A percentile compares a stretch with the other conserved stretches of the same genome.
Evolutionary conservation across 2,888 invertebrate species (phyloP).

Genomic region (Stramonita haemastoma): DNA sequence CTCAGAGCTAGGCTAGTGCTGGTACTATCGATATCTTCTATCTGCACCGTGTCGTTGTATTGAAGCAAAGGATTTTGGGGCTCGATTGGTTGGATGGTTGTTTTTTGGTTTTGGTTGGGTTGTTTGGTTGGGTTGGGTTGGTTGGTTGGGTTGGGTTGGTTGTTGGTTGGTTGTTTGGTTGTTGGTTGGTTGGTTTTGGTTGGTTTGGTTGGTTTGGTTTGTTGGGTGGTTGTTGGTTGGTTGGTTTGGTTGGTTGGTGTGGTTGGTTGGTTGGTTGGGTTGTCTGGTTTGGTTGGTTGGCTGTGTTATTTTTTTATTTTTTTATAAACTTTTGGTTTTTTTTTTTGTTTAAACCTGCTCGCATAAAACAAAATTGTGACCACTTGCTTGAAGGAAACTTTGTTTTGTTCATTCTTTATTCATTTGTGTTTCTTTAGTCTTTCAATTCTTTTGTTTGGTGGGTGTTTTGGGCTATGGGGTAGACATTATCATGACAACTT

Average conservation of each 20-base stretch:
- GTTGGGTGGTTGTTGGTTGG: background rate
- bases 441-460: too few relatives aligned
- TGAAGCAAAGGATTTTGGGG: background rate
- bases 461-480: too few relatives aligned
- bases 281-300: background rate
- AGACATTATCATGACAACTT: too few relatives aligned
- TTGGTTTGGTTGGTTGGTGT: background rate
- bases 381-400: too few relatives aligned
- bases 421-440: too few relatives aligned
- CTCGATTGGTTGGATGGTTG: background rate
- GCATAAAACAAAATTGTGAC: too few relatives aligned
- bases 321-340: too few relatives aligned
- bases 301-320: background rate
- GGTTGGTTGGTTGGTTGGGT: background rate
- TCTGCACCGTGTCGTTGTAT: too few relatives aligned
- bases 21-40: too few relatives aligned
- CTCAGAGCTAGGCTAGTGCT: too few relatives aligned
- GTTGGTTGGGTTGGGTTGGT: background rate
- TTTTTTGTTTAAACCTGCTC: too few relatives aligned
- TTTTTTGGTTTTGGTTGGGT: background rate
- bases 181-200: background rate
- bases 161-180: background rate
- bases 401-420: too few relatives aligned
- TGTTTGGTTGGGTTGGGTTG: background rate
- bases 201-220: background rate